Base-by-base conservation (phyloP, 2,797 vertebrate species). In the Podarcis siculus region DNA sequence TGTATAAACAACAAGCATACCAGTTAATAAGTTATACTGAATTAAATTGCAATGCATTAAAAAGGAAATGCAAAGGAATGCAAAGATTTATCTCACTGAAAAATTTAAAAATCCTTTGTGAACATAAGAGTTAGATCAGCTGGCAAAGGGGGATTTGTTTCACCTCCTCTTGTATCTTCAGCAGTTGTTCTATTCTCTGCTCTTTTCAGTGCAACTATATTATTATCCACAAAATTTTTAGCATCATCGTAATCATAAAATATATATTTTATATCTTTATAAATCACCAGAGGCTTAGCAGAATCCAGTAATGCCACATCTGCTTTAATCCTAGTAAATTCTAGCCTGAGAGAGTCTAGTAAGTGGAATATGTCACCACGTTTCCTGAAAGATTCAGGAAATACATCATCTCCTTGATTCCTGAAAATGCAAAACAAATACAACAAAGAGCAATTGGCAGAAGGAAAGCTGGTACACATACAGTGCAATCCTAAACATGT, bases 241-340 rank as follows among this genome's bases (percentile, higher is more conserved):
- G 93, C 91, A 90, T 93, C 91, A 93, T 90, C 85, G 1, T 95
- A 95, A 95, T 95, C 87, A 93, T 95, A 96, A 96, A 95, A 95
- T 19, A 92, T 92, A 91, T 92, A 93, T 86, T 95, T 94, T 95
- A 95, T 93, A 90, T 94, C 93, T 96, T 97, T 95, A 96, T 94
- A 95, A 96, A 96, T 93, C 94, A 95, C 90, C 88, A 17, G 87
- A 95, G 95, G 86, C 89, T 88, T 85, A 93, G 94, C 78, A 95
- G 94, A 89, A 87, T 89, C 90, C 93, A 92, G 86, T 89, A 93
- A 91, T 89, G 78, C 77, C 85, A 94, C 86, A 81, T 90, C 91
- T 92, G 83, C 92, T 95, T 95, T 93, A 94, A 89, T 93, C 86
- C 88, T 92, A 95, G 87, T 89, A 91, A 90, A 95, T 95, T 95